Base-by-base conservation (phyloP, 2,113 vertebrate genomes). In the Diadophis punctatus region DNA sequence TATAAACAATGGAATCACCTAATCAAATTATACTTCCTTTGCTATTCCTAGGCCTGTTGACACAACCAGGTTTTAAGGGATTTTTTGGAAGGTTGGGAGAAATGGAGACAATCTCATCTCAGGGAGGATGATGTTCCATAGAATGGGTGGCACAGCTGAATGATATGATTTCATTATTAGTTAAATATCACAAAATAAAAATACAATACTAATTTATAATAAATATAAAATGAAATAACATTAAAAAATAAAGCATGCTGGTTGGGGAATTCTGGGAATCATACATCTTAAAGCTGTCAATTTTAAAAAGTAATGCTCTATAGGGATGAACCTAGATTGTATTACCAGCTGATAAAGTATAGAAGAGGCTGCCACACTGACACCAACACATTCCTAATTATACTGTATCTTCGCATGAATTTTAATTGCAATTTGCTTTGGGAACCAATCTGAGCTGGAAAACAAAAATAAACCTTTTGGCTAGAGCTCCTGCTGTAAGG, bases 341-440 rank as follows among this genome's bases (percentile, higher is more conserved):
- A 43, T 55, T 80, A 55, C 3, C 34, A 55, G 5, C 12, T 25
- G 11, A 3, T 25, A 55, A 39, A 49, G 2, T 55, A 11, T 25
- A 43, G n/a, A 85, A 43, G 68, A 90, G n/a, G 43, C 7, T 80
- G 68, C 34, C 68, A 27, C 2, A 46, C 22, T 53, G 48, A 80
- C 63, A 90, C 90, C n/a, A 52, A 27, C 16, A 8, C 23, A 52
- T 90, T 34, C 90, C 49, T 80, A 80, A 90, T 90, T 90, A 49
- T 25, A 12, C 58, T 68, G 58, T 43, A 80, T 80, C 30, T 16
- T 52, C 3, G 0, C 49, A 80, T 80, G 3, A 8, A 39, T 80
- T 90, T 90, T 80, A 90, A 90, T n/a, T 90, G 89, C 22, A 90
- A 74, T 68, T 34, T 90, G 63, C 63, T 90, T 80, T 80, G 63